Percentiles rank a stretch among this genome's conserved stretches.
Evolutionary conservation across 2,797 vertebrate species (phyloP).

Genomic region (Lepus oiostolus): DNA sequence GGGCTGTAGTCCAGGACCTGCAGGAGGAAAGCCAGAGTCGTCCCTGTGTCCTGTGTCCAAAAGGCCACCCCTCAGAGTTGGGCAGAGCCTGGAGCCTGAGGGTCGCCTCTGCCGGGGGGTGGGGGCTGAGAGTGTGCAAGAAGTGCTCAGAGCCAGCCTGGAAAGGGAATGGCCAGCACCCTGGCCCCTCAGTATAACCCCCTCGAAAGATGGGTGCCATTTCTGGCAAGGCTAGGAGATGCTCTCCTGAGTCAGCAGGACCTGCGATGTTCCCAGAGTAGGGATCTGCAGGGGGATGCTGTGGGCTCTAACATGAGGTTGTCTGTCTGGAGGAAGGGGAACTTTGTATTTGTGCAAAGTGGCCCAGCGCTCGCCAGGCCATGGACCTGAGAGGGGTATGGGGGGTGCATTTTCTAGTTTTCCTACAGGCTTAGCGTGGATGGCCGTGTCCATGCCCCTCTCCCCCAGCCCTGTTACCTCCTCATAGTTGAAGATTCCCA

Average conservation of each 20-base stretch:
- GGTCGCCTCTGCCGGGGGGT: background rate
- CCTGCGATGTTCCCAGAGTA: no score
- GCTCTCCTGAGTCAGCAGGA: background rate
- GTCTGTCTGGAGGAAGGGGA: background rate
- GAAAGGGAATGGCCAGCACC: no score
- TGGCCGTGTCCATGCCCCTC: no score
- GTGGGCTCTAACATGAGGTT: no score
- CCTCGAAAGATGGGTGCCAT: background rate
- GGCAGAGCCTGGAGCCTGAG: background rate
- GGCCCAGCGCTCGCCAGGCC: background rate
- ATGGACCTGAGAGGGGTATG: background rate
- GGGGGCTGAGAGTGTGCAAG: no score
- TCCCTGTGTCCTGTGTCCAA: background rate
- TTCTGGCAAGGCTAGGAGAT: background rate
- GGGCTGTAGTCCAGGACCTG: slow-evolving; percentile 97
- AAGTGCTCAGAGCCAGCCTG: background rate
- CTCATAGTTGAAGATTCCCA: slow-evolving; percentile 98
- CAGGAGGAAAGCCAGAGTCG: slow-evolving; percentile 33
- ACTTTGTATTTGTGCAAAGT: background rate
- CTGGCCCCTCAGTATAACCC: background rate
- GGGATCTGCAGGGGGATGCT: no score
- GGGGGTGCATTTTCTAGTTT: background rate
- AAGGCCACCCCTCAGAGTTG: background rate
- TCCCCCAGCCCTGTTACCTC: slow-evolving; percentile 89
- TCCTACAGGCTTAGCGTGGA: background rate